Percentiles rank a stretch among this genome's conserved stretches.
Evolutionary conservation across 2,888 invertebrate species (phyloP).

Genomic region (Clostera curtula): DNA sequence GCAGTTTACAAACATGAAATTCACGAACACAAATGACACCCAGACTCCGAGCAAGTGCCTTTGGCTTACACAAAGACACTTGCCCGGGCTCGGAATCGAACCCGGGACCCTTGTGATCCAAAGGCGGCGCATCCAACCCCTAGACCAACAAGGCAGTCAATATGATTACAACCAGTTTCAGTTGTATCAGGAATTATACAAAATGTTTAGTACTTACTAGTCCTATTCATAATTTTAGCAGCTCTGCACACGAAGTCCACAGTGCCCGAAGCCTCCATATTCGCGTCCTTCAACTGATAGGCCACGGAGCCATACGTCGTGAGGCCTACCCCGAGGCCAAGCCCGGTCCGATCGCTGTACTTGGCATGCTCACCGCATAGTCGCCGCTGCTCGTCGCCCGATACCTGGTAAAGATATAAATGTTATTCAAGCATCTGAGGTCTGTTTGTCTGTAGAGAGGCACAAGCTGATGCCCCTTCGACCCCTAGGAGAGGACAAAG

Average conservation of each 20-base stretch:
- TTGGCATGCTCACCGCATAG: constrained; percentile 79
- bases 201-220: constrained; percentile 64
- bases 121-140: no score
- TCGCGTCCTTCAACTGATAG: constrained; percentile 86
- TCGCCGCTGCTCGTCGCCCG: constrained; percentile 82
- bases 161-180: no score
- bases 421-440: no score
- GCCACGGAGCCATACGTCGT: constrained; percentile 85
- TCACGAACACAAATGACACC: no score
- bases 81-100: no score
- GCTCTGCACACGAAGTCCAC: constrained; percentile 84
- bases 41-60: no score
- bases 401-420: constrained; percentile 75
- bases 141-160: no score
- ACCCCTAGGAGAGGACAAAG: no score
- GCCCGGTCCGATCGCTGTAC: constrained; percentile 64
- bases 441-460: not conserved
- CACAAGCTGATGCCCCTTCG: not conserved
- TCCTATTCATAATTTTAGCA: constrained; percentile 82
- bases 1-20: no score
- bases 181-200: not conserved
- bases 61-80: no score
- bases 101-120: no score
- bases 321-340: constrained; percentile 62
- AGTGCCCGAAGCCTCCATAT: constrained; percentile 82